A percentile compares a stretch with the other conserved stretches of the same genome.
phyloP scores from a whole-genome alignment of 2,888 invertebrate genomes.

The Drosophila ezoana region DNA sequence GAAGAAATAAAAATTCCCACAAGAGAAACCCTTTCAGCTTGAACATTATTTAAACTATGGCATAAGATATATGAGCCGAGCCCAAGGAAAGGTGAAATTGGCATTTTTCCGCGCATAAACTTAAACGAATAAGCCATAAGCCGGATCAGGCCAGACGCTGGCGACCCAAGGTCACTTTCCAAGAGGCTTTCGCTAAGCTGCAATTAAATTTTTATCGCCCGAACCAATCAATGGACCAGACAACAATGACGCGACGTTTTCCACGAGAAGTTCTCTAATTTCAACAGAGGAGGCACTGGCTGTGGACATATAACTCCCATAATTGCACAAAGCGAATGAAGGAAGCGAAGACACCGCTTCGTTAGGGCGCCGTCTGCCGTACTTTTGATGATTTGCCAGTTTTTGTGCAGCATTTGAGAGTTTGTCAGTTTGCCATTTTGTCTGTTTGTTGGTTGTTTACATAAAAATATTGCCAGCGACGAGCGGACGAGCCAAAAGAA shows the following conservation, averaged over 20 bases:
- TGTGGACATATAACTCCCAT: constrained; percentile 25
- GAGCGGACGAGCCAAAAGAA: constrained; percentile 31
- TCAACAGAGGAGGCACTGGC: not conserved
- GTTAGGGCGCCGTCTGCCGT: constrained; percentile 50
- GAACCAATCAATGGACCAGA: constrained; percentile 40
- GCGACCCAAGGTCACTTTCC: constrained; percentile 39
- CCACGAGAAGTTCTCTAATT: constrained; percentile 5
- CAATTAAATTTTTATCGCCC: constrained; percentile 47
- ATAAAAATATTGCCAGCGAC: constrained; percentile 70
- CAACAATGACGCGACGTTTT: constrained; percentile 48
- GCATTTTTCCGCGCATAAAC: constrained; percentile 24
- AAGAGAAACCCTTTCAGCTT: constrained; percentile 31
- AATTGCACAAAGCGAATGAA: constrained; percentile 72
- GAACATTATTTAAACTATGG: constrained; percentile 51
- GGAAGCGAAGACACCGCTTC: constrained; percentile 49
- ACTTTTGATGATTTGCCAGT: constrained; percentile 64
- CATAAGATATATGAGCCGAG: constrained; percentile 32
- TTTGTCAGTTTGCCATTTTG: constrained; percentile 38
- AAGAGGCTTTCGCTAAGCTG: constrained; percentile 28
- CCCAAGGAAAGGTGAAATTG: constrained; percentile 31
- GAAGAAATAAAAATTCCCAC: constrained; percentile 8
- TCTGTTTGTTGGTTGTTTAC: constrained; percentile 63
- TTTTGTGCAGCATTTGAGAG: constrained; percentile 40
- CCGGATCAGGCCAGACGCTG: constrained; percentile 2
- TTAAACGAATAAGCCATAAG: constrained; percentile 31